phyloP scores from a whole-genome alignment of 2,113 vertebrate genomes.

The Ammodytes dubius region DNA sequence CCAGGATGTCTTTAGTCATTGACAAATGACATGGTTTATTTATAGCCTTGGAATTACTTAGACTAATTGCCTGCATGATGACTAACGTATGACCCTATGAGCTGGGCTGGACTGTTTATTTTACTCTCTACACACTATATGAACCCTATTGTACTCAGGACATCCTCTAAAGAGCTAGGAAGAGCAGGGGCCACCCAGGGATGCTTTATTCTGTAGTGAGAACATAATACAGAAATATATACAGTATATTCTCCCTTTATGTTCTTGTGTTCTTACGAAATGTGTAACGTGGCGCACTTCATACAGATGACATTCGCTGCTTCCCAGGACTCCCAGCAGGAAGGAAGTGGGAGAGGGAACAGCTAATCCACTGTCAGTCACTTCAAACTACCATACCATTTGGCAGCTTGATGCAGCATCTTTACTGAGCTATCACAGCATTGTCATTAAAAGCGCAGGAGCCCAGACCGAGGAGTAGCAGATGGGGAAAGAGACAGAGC shows the following conservation, averaged over 20 bases:
- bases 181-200: constrained; percentile 38
- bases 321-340: background rate
- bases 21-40: constrained; percentile 33
- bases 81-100: constrained; percentile 47
- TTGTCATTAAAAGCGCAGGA: constrained; percentile 40
- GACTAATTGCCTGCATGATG: constrained; percentile 47
- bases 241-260: background rate
- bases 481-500: constrained; percentile 25
- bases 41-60: constrained; percentile 26
- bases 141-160: constrained; percentile 54
- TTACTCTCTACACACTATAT: constrained; percentile 26
- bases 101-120: constrained; percentile 55
- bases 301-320: constrained; percentile 1
- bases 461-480: constrained; percentile 36
- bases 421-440: constrained; percentile 48
- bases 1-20: constrained; percentile 24
- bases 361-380: constrained; percentile 40
- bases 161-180: constrained; percentile 33
- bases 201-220: constrained; percentile 28
- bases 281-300: background rate
- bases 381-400: constrained; percentile 34
- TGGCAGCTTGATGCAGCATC: constrained; percentile 25
- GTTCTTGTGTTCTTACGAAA: constrained; percentile 3
- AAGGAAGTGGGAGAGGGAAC: constrained; percentile 37
- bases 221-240: background rate